Conservation (phyloP, 1,140 invertebrate species). For the Zeugodacus cucurbitae region DNA sequence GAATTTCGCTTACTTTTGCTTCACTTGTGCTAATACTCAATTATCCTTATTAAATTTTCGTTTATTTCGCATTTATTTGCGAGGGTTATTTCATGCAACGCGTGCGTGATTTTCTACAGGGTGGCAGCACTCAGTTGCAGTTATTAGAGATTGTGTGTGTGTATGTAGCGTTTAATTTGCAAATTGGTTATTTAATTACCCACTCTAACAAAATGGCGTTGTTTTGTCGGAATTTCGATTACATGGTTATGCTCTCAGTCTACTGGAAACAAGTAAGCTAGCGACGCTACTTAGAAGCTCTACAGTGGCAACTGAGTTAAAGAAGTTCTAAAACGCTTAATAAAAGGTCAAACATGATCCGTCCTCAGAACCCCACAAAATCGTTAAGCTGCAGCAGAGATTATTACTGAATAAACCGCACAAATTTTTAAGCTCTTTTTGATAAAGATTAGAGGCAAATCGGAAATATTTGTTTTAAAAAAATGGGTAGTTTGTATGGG, state of each 20-base stretch:
- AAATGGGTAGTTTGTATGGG: no score
- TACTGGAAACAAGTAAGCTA: neutral
- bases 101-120: neutral
- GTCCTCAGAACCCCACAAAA: no score
- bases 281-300: neutral
- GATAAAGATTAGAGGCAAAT: no score
- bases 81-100: neutral
- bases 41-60: constrained; percentile 37
- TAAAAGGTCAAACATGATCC: no score
- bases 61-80: neutral
- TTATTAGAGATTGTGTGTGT: neutral
- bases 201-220: neutral
- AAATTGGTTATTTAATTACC: constrained; percentile 36
- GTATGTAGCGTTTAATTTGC: neutral
- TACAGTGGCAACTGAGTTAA: no score
- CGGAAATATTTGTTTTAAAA: no score
- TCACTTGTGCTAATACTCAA: constrained; percentile 38
- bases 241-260: neutral
- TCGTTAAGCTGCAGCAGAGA: no score
- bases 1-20: constrained; percentile 27
- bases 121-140: neutral
- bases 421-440: no score
- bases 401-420: no score
- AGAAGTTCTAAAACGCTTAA: no score
- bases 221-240: neutral